Percentiles rank a stretch among this genome's conserved stretches.
phyloP scores from a whole-genome alignment of 2,113 vertebrate genomes.

The Accipiter virgatus region DNA sequence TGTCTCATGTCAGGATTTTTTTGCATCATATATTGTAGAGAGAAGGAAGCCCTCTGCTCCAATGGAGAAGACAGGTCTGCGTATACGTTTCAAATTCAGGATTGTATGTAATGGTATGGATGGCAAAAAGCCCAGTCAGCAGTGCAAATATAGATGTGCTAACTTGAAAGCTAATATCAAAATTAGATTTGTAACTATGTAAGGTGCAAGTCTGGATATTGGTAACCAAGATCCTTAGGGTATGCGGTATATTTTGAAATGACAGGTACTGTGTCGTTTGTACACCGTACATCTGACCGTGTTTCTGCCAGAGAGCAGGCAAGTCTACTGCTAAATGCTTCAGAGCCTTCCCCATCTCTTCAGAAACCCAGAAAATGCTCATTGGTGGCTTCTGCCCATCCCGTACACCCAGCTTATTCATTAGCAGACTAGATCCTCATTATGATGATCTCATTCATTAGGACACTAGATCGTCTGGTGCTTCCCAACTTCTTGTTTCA shows the following conservation, averaged over 20 bases:
- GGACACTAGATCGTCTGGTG: constrained; percentile 24
- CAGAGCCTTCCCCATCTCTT: neutral
- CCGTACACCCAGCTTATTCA: neutral
- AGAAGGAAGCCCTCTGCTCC: neutral
- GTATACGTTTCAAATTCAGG: neutral
- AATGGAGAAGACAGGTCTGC: neutral
- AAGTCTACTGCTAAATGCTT: neutral
- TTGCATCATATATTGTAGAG: neutral
- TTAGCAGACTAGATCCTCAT: constrained; percentile 13
- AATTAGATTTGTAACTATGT: neutral
- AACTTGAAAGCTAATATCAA: neutral
- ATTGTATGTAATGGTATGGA: neutral
- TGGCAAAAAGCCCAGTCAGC: neutral
- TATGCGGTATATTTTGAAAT: neutral
- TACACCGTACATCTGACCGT: neutral
- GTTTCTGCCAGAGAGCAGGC: neutral
- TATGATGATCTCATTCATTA: constrained; percentile 38
- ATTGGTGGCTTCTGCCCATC: neutral
- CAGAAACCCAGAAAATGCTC: neutral
- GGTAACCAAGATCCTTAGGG: neutral
- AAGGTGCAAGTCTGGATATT: neutral
- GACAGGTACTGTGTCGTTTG: neutral
- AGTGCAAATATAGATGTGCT: neutral
- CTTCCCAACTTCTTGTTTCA: constrained; percentile 13
- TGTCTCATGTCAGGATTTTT: neutral